These are phyloP conservation scores for Phoebastria nigripes DNA, from an alignment of 2,797 vertebrate genomes.

Conservation along the genomic window DNA sequence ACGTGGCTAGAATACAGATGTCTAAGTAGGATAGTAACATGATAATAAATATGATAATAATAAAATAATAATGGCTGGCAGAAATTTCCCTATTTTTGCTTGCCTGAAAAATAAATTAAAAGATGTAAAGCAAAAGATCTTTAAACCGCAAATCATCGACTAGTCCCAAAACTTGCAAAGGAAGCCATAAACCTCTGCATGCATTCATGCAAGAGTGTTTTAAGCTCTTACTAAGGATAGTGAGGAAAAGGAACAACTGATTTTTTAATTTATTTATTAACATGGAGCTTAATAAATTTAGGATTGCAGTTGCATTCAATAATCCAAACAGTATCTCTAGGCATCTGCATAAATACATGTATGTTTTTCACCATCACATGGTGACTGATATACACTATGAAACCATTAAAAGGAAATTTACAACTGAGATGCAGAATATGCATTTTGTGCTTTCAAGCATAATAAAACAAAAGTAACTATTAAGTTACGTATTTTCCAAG, in stretches of 20 bases:
- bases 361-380: not conserved
- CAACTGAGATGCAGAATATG: not conserved
- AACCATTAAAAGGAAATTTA: not conserved
- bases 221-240: not conserved
- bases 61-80: not conserved
- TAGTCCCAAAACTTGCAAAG: not conserved
- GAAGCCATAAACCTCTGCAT: not conserved
- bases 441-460: not conserved
- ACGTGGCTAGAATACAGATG: not conserved
- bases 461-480: not conserved
- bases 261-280: not conserved
- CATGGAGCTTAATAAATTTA: not conserved
- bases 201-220: not conserved
- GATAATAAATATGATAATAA: not conserved
- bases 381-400: not conserved
- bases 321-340: not conserved
- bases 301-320: not conserved
- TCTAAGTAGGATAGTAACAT: not conserved
- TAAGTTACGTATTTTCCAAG: not conserved
- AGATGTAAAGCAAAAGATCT: not conserved
- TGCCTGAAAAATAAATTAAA: not conserved
- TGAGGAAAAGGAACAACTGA: not conserved
- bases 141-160: not conserved
- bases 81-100: not conserved
- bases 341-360: fast-evolving